Evolutionary conservation across 1,140 invertebrate genomes (phyloP).

Genomic region (Sesamia nonagrioides): DNA sequence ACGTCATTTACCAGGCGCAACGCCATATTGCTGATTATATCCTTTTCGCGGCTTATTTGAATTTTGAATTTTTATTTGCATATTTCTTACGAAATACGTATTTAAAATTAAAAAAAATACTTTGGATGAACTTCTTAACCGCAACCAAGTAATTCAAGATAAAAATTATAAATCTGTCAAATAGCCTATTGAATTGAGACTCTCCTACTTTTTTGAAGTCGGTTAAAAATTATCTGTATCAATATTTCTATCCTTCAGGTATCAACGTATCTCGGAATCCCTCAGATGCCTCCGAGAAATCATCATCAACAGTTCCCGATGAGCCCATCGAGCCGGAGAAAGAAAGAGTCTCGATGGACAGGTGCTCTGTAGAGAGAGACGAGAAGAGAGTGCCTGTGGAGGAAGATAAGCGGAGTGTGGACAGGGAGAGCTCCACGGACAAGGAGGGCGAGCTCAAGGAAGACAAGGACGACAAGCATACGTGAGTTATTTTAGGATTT

Average conservation of each 20-base stretch:
- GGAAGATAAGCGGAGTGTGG: constrained; percentile 48
- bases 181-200: too few relatives aligned
- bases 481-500: constrained; percentile 55
- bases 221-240: not conserved
- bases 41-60: too few relatives aligned
- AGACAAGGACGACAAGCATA: constrained; percentile 62
- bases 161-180: too few relatives aligned
- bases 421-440: constrained; percentile 48
- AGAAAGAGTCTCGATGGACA: constrained; percentile 1
- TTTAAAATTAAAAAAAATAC: too few relatives aligned
- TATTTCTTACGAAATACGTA: too few relatives aligned
- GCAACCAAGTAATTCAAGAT: too few relatives aligned
- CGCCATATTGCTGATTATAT: too few relatives aligned
- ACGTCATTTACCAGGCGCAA: too few relatives aligned
- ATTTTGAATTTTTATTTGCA: too few relatives aligned
- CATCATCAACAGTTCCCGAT: constrained; percentile 60
- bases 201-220: too few relatives aligned
- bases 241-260: constrained; percentile 53
- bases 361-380: constrained; percentile 41
- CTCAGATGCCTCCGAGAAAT: constrained; percentile 79
- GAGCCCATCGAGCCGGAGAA: constrained; percentile 56
- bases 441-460: constrained; percentile 56
- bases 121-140: too few relatives aligned
- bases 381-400: constrained; percentile 35
- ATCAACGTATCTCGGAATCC: constrained; percentile 79